phyloP scores from a whole-genome alignment of 2,797 vertebrate genomes.

The Zenarchopterus dispar region DNA sequence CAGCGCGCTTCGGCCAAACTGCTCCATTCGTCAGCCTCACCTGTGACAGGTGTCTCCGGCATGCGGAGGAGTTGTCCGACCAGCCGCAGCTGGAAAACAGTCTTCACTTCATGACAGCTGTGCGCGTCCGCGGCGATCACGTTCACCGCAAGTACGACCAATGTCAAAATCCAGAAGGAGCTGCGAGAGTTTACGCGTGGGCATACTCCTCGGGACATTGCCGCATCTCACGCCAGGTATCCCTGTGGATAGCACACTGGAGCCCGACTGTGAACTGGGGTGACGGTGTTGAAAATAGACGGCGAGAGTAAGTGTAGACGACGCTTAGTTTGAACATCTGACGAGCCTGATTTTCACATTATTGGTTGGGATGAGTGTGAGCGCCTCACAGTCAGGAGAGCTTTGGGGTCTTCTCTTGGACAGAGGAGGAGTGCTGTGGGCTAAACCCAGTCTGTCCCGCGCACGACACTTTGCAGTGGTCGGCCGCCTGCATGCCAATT shows the following conservation, averaged over 20 bases:
- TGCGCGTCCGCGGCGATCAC: slow-evolving; percentile 72
- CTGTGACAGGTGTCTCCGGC: slow-evolving; percentile 89
- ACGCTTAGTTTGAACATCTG: slow-evolving; percentile 66
- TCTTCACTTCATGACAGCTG: slow-evolving; percentile 93
- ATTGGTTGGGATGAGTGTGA: slow-evolving; percentile 64
- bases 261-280: slow-evolving; percentile 42
- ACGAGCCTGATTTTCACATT: slow-evolving; percentile 76
- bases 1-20: neutral
- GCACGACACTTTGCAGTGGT: slow-evolving; percentile 67
- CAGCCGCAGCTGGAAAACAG: slow-evolving; percentile 90
- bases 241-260: slow-evolving; percentile 53
- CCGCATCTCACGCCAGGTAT: slow-evolving; percentile 81
- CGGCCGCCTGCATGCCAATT: slow-evolving; percentile 61
- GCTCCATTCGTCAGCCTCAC: slow-evolving; percentile 72
- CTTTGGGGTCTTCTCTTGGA: slow-evolving; percentile 56
- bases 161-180: slow-evolving; percentile 72
- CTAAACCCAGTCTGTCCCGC: slow-evolving; percentile 61
- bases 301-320: slow-evolving; percentile 44
- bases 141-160: slow-evolving; percentile 60
- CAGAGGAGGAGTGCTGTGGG: slow-evolving; percentile 57
- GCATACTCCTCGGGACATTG: slow-evolving; percentile 82
- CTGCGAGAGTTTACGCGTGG: slow-evolving; percentile 76
- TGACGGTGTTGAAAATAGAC: slow-evolving; percentile 35
- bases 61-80: slow-evolving; percentile 89
- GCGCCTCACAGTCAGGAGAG: slow-evolving; percentile 53